Evolutionary conservation across 2,797 vertebrate species (phyloP).

Genomic region (Galagoides demidoff): DNA sequence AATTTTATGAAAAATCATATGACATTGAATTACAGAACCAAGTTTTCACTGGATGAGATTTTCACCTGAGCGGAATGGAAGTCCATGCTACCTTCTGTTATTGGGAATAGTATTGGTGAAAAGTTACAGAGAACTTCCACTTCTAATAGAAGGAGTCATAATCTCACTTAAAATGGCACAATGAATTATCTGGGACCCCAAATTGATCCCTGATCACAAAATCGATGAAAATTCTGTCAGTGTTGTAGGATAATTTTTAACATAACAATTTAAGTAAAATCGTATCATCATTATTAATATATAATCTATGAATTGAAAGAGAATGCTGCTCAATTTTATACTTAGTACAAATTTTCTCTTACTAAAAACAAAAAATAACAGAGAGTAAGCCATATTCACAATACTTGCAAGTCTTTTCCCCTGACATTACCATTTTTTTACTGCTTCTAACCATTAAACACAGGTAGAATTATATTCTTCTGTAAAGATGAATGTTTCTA

Average conservation of each 20-base stretch:
- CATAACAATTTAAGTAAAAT: not conserved
- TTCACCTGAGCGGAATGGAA: not conserved
- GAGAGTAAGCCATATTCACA: not conserved
- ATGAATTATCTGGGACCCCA: not conserved
- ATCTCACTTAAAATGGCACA: not conserved
- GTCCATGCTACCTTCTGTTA: not conserved
- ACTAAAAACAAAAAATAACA: not conserved
- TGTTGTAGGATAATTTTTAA: not conserved
- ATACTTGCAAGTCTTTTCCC: not conserved
- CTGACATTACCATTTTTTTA: not conserved
- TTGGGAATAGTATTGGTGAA: not conserved
- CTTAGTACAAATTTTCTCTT: slow-evolving; percentile 25
- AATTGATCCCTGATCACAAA: not conserved
- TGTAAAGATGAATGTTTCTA: slow-evolving; percentile 9
- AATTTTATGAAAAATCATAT: slow-evolving; percentile 8
- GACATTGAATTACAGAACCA: not conserved
- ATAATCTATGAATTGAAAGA: not conserved
- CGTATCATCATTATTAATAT: not conserved
- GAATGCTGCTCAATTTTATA: not conserved
- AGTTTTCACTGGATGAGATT: not conserved
- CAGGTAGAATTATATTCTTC: not conserved
- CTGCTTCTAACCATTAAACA: not conserved
- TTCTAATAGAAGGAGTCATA: not conserved
- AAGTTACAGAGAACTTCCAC: not conserved
- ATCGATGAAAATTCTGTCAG: not conserved